Conservation (phyloP, 2,888 invertebrate genomes). For the Agrotis ipsilon region DNA sequence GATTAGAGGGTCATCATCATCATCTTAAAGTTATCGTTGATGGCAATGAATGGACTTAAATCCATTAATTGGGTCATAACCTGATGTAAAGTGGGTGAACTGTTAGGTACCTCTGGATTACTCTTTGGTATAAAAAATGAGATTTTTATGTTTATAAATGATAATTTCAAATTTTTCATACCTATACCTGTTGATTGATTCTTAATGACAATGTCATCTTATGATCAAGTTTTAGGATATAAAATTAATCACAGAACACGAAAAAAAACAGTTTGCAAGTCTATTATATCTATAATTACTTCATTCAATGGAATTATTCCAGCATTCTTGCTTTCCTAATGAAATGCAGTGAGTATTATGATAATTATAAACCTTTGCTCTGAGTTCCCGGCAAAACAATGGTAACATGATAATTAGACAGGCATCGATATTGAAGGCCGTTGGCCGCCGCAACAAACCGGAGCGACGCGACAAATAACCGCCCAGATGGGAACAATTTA, state of each 20-base stretch:
- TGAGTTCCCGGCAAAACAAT: slow-evolving; percentile 50
- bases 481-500: slow-evolving; percentile 30
- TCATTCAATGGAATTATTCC: background rate
- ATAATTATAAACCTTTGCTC: slow-evolving; percentile 53
- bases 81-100: no score
- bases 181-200: no score
- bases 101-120: no score
- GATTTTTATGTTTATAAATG: no score
- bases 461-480: slow-evolving; percentile 36
- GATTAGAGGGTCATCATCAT: background rate
- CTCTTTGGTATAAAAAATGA: no score
- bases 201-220: no score
- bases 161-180: no score
- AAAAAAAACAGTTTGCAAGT: background rate
- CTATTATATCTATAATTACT: no score
- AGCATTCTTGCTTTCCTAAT: background rate
- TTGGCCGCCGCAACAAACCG: slow-evolving; percentile 27
- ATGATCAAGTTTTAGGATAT: no score
- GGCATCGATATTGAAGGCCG: slow-evolving; percentile 21
- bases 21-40: no score
- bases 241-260: background rate
- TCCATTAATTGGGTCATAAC: no score
- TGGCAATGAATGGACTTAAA: no score
- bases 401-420: slow-evolving; percentile 49
- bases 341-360: slow-evolving; percentile 17